Base-by-base conservation (phyloP, 2,797 vertebrate genomes). In the Trematomus bernacchii region DNA sequence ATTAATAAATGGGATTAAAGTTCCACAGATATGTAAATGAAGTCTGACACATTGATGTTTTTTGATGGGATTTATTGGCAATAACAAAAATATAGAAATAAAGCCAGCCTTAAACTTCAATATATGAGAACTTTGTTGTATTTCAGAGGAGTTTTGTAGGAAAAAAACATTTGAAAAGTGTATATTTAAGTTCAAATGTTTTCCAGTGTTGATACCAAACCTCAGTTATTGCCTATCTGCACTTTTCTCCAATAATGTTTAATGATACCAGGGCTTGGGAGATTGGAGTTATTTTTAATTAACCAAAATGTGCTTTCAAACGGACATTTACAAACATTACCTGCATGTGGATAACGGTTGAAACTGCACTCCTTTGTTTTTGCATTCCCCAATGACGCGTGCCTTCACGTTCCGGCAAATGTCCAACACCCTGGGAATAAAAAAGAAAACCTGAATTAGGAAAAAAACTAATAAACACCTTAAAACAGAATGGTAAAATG, bases 391-490 rank as follows among this genome's bases (percentile, higher is more conserved):
- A 85, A 92, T 84, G 87, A 99, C 97, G 88, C 98, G 96, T 77
- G 97, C 98, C 85, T 99, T 99, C 18, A 99, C 98, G 63, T 99
- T 99, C 88, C 96, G 96, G 92, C 98, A 99, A 82, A 99, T 95
- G 92, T 99, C 97, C 91, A 99, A 90, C 90, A 99, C 97, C 88
- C 98, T 99, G 85, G 65, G 63, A 74, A 76, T 10, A 67, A 66
- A 77, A n/a, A 16, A 27, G 27, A 27, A 72, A 51, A 14, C 1
- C 13, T 30, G 21, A 44, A 21, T 48, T 42, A 7, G 30, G 27
- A 37, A 19, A 23, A 11, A 37, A 37, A 30, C 57, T 27, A 50
- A 63, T 11, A 0, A 51, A n/a, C 10, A 3, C 69, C 3, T 70
- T 16, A n/a, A 50, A 37, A 54, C 18, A 47, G 14, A 47, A 66